Conservation (phyloP, 2,888 invertebrate genomes). For the Aphodius sticticus region DNA sequence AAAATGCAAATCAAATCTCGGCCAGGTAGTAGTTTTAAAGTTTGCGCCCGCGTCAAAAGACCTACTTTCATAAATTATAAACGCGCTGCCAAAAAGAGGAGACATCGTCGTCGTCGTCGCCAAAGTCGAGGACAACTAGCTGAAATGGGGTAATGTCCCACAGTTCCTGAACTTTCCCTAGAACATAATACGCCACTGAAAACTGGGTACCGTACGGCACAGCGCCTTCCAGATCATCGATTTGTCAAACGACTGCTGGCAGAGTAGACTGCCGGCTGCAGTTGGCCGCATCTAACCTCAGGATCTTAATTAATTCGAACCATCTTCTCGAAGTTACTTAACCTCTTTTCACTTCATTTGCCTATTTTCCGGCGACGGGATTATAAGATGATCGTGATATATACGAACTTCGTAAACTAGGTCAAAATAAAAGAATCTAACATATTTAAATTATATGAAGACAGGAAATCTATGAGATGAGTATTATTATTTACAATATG, state of each 20-base stretch:
- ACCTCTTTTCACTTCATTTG: slow-evolving; percentile 4
- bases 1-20: background rate
- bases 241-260: background rate
- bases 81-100: background rate
- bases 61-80: background rate
- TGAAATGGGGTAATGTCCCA: background rate
- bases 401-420: background rate
- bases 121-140: background rate
- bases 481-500: too few relatives aligned
- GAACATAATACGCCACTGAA: background rate
- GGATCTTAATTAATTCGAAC: background rate
- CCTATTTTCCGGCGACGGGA: background rate
- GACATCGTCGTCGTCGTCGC: background rate
- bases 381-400: background rate
- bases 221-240: background rate
- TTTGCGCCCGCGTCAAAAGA: background rate
- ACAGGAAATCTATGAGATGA: too few relatives aligned
- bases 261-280: background rate
- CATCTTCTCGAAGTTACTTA: background rate
- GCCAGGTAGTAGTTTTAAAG: background rate
- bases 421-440: background rate
- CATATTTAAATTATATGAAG: background rate
- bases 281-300: background rate
- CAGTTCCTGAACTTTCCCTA: background rate
- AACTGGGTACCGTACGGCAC: background rate